phyloP scores from a whole-genome alignment of 2,113 vertebrate species.

The Sitta europaea region DNA sequence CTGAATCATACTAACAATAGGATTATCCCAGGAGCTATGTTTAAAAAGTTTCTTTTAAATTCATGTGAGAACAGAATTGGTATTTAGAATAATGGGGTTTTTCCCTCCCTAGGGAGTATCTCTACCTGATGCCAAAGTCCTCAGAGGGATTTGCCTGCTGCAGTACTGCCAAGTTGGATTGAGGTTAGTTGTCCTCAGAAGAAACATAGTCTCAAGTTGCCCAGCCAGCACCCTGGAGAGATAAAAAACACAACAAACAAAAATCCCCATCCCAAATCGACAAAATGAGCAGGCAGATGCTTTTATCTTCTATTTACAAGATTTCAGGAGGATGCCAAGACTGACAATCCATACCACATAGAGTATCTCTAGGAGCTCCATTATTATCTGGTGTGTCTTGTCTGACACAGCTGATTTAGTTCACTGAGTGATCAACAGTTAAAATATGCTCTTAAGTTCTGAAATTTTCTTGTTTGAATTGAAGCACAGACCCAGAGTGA shows the following conservation, averaged over 20 bases:
- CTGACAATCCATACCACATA: not conserved
- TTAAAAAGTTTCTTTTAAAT: not conserved
- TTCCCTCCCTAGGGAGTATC: not conserved
- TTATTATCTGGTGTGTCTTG: not conserved
- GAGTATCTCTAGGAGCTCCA: not conserved
- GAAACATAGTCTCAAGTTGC: not conserved
- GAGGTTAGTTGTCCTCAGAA: not conserved
- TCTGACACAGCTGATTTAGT: not conserved
- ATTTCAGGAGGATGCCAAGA: not conserved
- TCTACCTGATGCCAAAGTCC: not conserved
- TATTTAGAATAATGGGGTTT: not conserved
- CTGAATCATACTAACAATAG: not conserved
- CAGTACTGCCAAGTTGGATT: not conserved
- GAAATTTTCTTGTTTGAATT: not conserved
- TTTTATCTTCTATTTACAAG: not conserved
- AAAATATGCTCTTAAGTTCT: not conserved
- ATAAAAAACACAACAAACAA: not conserved
- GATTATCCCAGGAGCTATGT: not conserved
- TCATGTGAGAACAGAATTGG: not conserved
- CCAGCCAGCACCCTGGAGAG: not conserved
- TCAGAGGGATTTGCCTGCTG: not conserved
- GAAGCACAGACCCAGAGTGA: not conserved
- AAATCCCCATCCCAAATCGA: rapidly evolving
- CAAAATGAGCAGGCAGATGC: rapidly evolving
- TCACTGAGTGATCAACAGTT: not conserved